Evolutionary conservation across 1,140 invertebrate species (phyloP).

Genomic region (Musca domestica): DNA sequence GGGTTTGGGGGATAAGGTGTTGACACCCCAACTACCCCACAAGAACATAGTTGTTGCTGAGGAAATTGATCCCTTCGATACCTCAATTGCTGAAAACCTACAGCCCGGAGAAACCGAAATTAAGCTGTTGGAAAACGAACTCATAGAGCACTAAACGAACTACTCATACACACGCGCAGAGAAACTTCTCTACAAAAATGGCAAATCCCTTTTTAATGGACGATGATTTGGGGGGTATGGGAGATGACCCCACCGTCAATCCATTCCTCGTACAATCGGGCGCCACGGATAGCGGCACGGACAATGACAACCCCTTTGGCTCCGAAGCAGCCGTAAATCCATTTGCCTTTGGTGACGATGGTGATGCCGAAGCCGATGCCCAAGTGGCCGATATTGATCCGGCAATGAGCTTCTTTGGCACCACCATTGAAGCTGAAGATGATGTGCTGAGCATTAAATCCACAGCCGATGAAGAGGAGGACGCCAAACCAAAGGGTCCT

Average conservation of each 20-base stretch:
- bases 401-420: slow-evolving; percentile 47
- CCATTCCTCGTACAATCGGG: slow-evolving; percentile 56
- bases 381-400: slow-evolving; percentile 36
- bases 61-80: slow-evolving; percentile 75
- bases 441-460: slow-evolving; percentile 46
- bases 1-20: slow-evolving; percentile 49
- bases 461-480: slow-evolving; percentile 43
- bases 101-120: slow-evolving; percentile 74
- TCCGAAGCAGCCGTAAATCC: slow-evolving; percentile 57
- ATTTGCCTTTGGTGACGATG: slow-evolving; percentile 58
- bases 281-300: slow-evolving; percentile 4
- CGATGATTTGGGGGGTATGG: slow-evolving; percentile 58
- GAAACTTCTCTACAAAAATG: slow-evolving; percentile 48
- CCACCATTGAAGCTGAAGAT: slow-evolving; percentile 47
- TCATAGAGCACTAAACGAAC: slow-evolving; percentile 56
- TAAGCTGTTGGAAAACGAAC: slow-evolving; percentile 71
- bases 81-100: slow-evolving; percentile 72
- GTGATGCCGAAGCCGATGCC: slow-evolving; percentile 37
- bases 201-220: slow-evolving; percentile 79
- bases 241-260: slow-evolving; percentile 60
- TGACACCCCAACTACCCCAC: slow-evolving; percentile 45
- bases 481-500: slow-evolving; percentile 53
- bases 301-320: slow-evolving; percentile 45
- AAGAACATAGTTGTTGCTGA: slow-evolving; percentile 34
- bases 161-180: neutral